A percentile compares a stretch with the other conserved stretches of the same genome.
Conservation (phyloP, 1,140 invertebrate species). For the Homarus americanus region DNA sequence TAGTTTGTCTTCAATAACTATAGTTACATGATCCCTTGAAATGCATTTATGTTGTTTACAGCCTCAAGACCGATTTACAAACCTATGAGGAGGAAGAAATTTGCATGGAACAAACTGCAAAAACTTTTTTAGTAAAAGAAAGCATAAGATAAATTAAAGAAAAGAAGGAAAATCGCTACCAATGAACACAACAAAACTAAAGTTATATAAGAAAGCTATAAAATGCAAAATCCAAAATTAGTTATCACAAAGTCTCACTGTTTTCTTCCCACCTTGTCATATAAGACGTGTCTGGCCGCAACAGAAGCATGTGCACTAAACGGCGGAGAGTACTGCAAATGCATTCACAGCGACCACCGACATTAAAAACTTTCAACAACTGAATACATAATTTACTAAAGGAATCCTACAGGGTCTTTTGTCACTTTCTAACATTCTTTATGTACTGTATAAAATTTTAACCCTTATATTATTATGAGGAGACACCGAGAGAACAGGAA, state of each 20-base stretch:
- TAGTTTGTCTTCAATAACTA: too few relatives aligned
- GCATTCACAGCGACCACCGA: slow-evolving; percentile 9
- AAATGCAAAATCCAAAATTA: not conserved
- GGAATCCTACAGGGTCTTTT: not conserved
- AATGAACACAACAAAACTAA: not conserved
- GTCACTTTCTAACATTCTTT: not conserved
- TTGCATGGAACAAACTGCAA: not conserved
- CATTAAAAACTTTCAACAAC: not conserved
- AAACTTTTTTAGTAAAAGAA: not conserved
- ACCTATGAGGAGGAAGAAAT: not conserved
- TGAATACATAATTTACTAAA: not conserved
- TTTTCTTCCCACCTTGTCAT: slow-evolving; percentile 52
- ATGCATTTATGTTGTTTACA: not conserved
- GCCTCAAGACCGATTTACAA: not conserved
- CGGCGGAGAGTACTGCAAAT: slow-evolving; percentile 45
- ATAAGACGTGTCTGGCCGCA: slow-evolving; percentile 48
- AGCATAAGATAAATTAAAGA: not conserved
- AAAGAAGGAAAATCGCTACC: not conserved
- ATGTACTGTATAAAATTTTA: too few relatives aligned
- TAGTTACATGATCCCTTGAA: not conserved
- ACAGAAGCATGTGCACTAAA: slow-evolving; percentile 63
- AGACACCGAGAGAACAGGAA: too few relatives aligned
- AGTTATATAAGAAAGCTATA: not conserved
- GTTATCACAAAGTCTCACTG: not conserved
- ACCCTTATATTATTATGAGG: too few relatives aligned